Percentiles rank a stretch among this genome's conserved stretches.
These are phyloP conservation scores for Norana najaformis DNA, from an alignment of 2,888 invertebrate genomes.

Conservation along the genomic window DNA sequence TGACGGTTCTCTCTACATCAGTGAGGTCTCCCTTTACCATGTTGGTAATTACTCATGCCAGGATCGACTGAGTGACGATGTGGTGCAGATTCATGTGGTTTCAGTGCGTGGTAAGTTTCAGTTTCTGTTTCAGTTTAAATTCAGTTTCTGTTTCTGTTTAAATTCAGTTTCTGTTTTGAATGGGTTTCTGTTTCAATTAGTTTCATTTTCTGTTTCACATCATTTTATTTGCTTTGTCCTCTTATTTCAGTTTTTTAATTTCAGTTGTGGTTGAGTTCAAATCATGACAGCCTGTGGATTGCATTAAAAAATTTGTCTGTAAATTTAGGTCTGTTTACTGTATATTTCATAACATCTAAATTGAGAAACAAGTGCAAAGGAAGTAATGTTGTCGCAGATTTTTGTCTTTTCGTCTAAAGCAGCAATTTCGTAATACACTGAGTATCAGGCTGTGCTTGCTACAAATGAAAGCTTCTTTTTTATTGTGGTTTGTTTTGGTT, in stretches of 20 bases:
- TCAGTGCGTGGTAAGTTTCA: constrained; percentile 64
- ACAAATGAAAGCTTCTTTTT: too few species aligned
- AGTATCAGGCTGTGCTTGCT: too few species aligned
- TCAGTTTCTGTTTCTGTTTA: neutral
- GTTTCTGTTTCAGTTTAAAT: neutral
- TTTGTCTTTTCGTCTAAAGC: too few species aligned
- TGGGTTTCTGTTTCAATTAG: neutral
- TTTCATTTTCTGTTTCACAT: neutral
- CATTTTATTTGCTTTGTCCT: neutral
- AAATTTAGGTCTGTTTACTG: neutral
- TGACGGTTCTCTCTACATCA: constrained; percentile 76
- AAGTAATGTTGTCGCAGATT: too few species aligned
- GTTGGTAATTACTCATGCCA: constrained; percentile 79
- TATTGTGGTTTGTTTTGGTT: too few species aligned
- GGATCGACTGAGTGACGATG: constrained; percentile 73
- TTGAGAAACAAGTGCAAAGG: neutral
- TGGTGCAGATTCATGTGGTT: constrained; percentile 75
- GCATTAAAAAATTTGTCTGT: neutral
- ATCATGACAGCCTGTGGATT: neutral
- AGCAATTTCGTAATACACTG: too few species aligned
- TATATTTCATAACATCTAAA: neutral
- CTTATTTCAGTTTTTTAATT: neutral
- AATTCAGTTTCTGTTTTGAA: neutral
- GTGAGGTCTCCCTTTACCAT: constrained; percentile 73
- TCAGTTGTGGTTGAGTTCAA: neutral